Evolutionary conservation across 2,888 invertebrate genomes (phyloP), one percentile per base, ranked within the genome.

Genomic region (Drosophila sordidapex): DNA sequence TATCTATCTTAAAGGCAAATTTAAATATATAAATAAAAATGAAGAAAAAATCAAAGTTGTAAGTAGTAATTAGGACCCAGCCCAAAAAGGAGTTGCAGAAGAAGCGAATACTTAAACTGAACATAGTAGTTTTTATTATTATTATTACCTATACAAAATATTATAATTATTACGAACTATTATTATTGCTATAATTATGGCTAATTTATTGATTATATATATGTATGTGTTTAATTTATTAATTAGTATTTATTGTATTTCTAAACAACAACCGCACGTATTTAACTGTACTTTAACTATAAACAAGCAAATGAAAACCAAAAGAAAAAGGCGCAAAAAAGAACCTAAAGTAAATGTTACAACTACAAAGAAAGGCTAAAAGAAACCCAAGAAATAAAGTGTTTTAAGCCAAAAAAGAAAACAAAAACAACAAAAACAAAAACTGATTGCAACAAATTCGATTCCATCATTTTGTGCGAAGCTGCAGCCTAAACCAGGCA

Each of bases 211-310:
- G 87, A 81, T 59, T 69, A 67, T 58, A 67, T 38, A 40, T 61
- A 63, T 61, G 62, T 61, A 56, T 53, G 74, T 82, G 84, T 80
- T 85, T 90, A 89, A 91, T 90, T 90, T 91, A 90, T 90, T 90
- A 74, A 90, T 91, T 91, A 90, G 89, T 91, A 89, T 89, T 83
- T 91, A 91, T 89, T 89, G 82, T 88, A 90, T 68, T 77, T 79
- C 74, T 90, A 89, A 91, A 76, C 59, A 65, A 73, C 35, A 60
- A 56, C 31, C 53, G 25, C 31, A 62, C 68, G 40, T 79, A 83
- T 71, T 72, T 87, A 89, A 82, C 84, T 91, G 87, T 90, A 91
- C 82, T 89, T 87, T 85, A 87, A 74, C 75, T 76, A 81, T 74
- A 76, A 78, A 81, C 72, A 66, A 76, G 33, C 68, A 73, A 63